Evolutionary conservation across 92 coral and sea anemone species (phyloP), one percentile per base, ranked within the genome.

Genomic region (Desmophyllum pertusum): DNA sequence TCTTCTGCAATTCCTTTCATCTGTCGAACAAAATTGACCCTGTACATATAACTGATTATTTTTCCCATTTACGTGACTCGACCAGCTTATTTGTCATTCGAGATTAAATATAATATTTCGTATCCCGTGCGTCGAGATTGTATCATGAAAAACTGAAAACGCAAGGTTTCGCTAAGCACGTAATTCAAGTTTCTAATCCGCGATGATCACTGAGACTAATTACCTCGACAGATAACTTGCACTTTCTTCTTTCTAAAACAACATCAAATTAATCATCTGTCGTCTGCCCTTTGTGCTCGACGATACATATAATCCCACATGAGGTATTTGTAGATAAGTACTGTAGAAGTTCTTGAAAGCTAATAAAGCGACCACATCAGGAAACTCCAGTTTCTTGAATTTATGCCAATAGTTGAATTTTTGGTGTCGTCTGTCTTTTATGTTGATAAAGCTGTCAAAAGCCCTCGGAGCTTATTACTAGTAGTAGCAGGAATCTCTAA

Each of bases 181-280:
- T n/a, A n/a, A 35, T 27, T 51, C 38, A 48, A 80, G 43, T 79
- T 63, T 45, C 83, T 79, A 50, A 80, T 51, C 41, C 40, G 74
- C 25, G 55, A 19, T 10, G 73, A 51, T 66, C 1, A 35, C 36
- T 66, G 14, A 17, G 5, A 13, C 31, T 29, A 48, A 80, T 69
- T 51, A 23, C 76, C 50, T 27, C 15, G 40, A 17, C 25, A 67
- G 42, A 37, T 37, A 36, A 18, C 42, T 67, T 23, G 31, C 35
- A 9, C 11, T 8, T 27, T 13, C 65, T 65, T 64, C 3, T 15
- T 33, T 18, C 45, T 18, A 21, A 42, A 64, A 79, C 72, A 21
- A 43, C 19, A 64, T 17, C 11, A 64, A 42, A 63, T 64, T 30
- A 9, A 79, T 63, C 48, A 45, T 63, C 61, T 41, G 57, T 62